phyloP scores from a whole-genome alignment of 1,140 invertebrate genomes.

The Lordiphosa mommai region DNA sequence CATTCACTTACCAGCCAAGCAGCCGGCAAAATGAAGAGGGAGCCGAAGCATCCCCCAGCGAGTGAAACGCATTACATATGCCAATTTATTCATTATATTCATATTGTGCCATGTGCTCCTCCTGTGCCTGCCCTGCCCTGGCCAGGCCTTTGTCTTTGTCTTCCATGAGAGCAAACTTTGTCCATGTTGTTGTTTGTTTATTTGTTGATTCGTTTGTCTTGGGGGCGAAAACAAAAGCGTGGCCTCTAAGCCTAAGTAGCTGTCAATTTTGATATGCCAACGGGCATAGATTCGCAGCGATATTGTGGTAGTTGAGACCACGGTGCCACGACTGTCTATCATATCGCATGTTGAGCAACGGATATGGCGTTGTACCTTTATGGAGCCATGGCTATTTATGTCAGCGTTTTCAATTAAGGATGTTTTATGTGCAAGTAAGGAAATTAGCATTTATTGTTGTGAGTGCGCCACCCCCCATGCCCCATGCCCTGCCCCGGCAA shows the following conservation, averaged over 20 bases:
- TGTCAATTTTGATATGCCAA: constrained; percentile 61
- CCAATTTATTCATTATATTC: constrained; percentile 77
- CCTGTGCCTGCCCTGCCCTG: constrained; percentile 1
- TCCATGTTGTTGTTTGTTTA: constrained; percentile 56
- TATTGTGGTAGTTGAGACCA: not conserved
- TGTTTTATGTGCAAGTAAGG: constrained; percentile 59
- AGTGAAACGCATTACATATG: constrained; percentile 69
- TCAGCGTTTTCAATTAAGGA: constrained; percentile 66
- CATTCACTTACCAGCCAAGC: not conserved
- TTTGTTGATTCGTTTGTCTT: constrained; percentile 58
- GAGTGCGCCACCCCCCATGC: constrained; percentile 18
- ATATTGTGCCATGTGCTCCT: constrained; percentile 48
- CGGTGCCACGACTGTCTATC: constrained; percentile 8
- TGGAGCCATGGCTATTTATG: constrained; percentile 41
- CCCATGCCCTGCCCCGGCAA: not conserved
- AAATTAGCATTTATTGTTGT: constrained; percentile 75
- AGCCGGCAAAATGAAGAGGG: no score
- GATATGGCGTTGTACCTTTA: not conserved
- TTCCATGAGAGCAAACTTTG: constrained; percentile 46
- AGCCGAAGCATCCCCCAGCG: constrained; percentile 1
- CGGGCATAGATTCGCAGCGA: not conserved
- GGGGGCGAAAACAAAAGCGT: constrained; percentile 11
- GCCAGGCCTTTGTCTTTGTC: no score
- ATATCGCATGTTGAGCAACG: constrained; percentile 2
- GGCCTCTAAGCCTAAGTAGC: constrained; percentile 39